Evolutionary conservation across 2,888 invertebrate species (phyloP).

Genomic region (Lordiphosa andalusiaca): DNA sequence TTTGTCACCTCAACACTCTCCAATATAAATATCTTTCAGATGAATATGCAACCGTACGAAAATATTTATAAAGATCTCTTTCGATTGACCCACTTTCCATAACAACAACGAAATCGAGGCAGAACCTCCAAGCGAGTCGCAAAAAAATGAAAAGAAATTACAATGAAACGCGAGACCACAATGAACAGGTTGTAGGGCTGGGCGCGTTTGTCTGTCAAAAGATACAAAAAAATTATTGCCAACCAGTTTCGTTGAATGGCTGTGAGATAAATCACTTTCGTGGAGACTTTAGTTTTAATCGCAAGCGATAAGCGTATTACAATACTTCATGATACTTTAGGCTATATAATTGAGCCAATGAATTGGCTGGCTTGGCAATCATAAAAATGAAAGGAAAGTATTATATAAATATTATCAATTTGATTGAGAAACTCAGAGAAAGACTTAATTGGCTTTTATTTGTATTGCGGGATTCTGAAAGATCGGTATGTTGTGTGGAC

Average conservation of each 20-base stretch:
- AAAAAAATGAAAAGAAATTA: conserved; percentile 60
- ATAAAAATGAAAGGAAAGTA: too few species aligned
- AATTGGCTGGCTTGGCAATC: too few species aligned
- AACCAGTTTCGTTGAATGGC: conserved; percentile 19
- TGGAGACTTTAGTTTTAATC: conserved; percentile 9
- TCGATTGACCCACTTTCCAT: conserved; percentile 73
- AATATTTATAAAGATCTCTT: conserved; percentile 65
- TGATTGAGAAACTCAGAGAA: too few species aligned
- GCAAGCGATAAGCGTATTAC: conserved; percentile 15
- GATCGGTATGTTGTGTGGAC: too few species aligned
- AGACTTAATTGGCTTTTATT: too few species aligned
- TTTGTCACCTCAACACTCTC: conserved; percentile 49
- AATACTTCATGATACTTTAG: too few species aligned
- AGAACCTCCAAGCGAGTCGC: conserved; percentile 33
- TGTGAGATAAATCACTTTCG: conserved; percentile 17
- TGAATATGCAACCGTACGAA: conserved; percentile 65
- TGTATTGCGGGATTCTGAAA: too few species aligned
- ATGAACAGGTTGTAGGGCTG: conserved; percentile 33
- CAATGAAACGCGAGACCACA: conserved; percentile 49
- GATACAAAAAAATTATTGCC: conserved; percentile 22
- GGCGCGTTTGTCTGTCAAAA: conserved; percentile 11
- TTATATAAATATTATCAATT: too few species aligned
- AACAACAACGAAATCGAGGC: conserved; percentile 37
- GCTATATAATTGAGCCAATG: too few species aligned
- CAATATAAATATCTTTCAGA: conserved; percentile 51